These are phyloP conservation scores for Periophthalmodon schlosseri DNA, from an alignment of 2,113 vertebrate genomes.

Conservation along the genomic window DNA sequence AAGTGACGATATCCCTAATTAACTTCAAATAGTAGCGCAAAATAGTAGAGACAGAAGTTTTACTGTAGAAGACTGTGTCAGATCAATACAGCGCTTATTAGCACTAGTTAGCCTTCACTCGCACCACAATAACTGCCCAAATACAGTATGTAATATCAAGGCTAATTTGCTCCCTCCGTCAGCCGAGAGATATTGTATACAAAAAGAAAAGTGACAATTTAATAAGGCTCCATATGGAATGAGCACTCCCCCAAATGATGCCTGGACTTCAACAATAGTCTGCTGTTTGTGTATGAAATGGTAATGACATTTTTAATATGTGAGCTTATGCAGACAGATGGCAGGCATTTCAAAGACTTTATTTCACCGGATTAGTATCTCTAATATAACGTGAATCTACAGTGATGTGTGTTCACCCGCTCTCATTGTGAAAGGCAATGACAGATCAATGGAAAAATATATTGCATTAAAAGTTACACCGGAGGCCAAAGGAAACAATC, in stretches of 20 bases:
- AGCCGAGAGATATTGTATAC: conserved; percentile 5
- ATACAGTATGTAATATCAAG: neutral
- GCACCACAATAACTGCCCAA: neutral
- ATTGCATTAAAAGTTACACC: conserved; percentile 24
- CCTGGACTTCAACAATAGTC: conserved; percentile 2
- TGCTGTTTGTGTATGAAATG: conserved; percentile 3
- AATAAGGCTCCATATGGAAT: conserved; percentile 13
- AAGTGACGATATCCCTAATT: neutral
- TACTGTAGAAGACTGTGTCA: neutral
- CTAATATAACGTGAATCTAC: neutral
- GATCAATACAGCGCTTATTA: neutral
- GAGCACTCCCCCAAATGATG: conserved; percentile 7
- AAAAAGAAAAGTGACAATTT: conserved; percentile 8
- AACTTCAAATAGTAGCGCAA: neutral
- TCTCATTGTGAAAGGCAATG: conserved; percentile 15
- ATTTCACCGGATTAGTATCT: neutral
- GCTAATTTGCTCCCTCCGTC: conserved; percentile 11
- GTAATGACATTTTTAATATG: neutral
- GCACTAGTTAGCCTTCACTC: neutral
- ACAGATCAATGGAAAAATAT: conserved; percentile 25
- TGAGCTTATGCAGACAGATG: conserved; percentile 7
- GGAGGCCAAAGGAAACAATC: conserved; percentile 18
- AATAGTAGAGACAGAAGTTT: neutral
- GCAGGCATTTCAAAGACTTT: conserved; percentile 1
- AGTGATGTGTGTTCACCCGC: neutral